phyloP scores from a whole-genome alignment of 2,113 vertebrate genomes.

The Leptosomus discolor region DNA sequence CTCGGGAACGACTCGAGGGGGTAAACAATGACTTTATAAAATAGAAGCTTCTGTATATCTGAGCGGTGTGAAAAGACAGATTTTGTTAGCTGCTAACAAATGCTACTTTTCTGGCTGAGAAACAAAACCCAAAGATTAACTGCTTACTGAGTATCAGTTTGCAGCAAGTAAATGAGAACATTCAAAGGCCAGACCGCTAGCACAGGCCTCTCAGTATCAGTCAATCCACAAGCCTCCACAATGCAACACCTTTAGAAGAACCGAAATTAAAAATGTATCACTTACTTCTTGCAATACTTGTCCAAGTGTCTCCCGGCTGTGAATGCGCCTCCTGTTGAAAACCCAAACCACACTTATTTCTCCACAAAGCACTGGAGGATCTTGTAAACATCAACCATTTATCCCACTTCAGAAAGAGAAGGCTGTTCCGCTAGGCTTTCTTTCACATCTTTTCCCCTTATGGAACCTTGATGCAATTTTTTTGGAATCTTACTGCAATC shows the following conservation, averaged over 20 bases:
- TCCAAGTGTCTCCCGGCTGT: conserved; percentile 82
- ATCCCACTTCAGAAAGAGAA: background rate
- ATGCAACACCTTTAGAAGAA: background rate
- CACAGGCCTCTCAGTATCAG: background rate
- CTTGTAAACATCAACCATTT: background rate
- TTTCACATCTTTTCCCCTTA: background rate
- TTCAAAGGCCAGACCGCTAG: background rate
- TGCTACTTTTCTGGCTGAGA: background rate
- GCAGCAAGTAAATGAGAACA: background rate
- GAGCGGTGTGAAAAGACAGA: background rate
- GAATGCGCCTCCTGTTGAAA: conserved; percentile 81
- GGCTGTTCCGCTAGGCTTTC: background rate
- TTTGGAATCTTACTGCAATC: background rate
- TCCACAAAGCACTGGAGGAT: background rate
- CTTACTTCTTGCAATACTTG: conserved; percentile 82
- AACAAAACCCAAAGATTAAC: background rate
- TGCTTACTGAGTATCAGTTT: background rate
- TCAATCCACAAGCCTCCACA: background rate
- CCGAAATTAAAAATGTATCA: background rate
- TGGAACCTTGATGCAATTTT: background rate
- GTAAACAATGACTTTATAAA: background rate
- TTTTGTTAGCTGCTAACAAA: background rate
- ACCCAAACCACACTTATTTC: background rate
- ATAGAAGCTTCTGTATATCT: background rate
- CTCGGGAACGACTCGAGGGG: background rate